Evolutionary conservation across 92 coral and sea anemone species (phyloP), one percentile per base, ranked within the genome.

Genomic region (Epizoanthus illoricatus): DNA sequence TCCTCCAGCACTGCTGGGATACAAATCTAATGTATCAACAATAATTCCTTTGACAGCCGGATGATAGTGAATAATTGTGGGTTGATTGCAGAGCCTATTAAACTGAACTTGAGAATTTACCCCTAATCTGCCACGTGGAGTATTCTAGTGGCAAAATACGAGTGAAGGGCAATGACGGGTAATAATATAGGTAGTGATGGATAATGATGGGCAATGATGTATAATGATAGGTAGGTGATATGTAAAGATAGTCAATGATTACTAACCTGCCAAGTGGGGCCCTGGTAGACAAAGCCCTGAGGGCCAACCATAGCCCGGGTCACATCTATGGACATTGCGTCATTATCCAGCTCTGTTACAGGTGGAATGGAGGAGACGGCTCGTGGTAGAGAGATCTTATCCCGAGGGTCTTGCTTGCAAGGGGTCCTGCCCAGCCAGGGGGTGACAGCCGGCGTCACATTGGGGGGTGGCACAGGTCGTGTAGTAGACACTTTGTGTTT

Each of bases 391-490:
- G 89, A 66, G 75, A 87, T 85, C 76, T 85, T 88, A 3, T 81
- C 85, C 57, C 87, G 90, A 56, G 81, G 75, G 18, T 81, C 81
- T 15, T 89, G 68, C 55, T 78, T 80, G 23, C 82, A 54, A 17
- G 89, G 79, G 15, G 73, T 84, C 69, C 74, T 79, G 60, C 75
- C 55, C 7, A 83, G 75, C 94, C 94, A 93, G 0, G 97, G 94
- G 7, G 97, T 86, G 47, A 94, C 90, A n/a, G 91, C 94, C 8
- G 97, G 97, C 10, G 97, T 89, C 0, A 86, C 89, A 55, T 76
- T 86, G 63, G 84, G 47, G 36, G 80, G 69, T 12, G 88, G 79
- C 12, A 59, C 59, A 5, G 80, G 87, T 43, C 79, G 71, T 49
- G 62, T 47, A 7, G 79, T 54, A 15, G 80, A 56, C 20, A 58